These are phyloP conservation scores for Ceratothoa steindachneri DNA, from an alignment of 2,888 invertebrate species.

Conservation along the genomic window DNA sequence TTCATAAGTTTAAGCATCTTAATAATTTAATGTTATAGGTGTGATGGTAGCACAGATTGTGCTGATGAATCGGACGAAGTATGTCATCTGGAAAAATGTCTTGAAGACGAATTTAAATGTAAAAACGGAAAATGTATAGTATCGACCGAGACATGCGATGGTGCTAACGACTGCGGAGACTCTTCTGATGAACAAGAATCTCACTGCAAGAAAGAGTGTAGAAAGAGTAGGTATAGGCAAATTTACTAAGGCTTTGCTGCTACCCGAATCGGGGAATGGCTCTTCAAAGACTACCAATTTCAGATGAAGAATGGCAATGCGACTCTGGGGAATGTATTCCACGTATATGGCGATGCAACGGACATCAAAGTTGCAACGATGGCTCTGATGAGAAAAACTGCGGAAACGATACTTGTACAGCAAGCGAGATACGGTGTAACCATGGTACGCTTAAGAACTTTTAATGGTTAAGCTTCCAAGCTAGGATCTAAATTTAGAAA, in stretches of 20 bases:
- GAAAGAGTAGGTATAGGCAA: no score
- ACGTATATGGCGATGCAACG: background rate
- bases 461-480: no score
- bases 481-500: no score
- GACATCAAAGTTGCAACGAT: background rate
- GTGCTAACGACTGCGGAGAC: background rate
- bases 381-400: slow-evolving; percentile 7
- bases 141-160: background rate
- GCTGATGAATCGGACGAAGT: background rate
- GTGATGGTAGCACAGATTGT: background rate
- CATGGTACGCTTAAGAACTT: no score
- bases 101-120: background rate
- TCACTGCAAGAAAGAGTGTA: no score
- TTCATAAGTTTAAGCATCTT: background rate
- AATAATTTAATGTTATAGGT: background rate
- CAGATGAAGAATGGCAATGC: background rate
- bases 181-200: background rate
- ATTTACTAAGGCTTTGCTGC: no score
- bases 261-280: no score
- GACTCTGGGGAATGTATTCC: background rate
- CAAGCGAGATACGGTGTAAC: background rate
- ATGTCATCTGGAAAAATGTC: background rate
- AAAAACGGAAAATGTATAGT: background rate
- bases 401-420: background rate
- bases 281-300: no score